Conservation (phyloP, 2,797 vertebrate species). For the Apogon hyalosoma region DNA sequence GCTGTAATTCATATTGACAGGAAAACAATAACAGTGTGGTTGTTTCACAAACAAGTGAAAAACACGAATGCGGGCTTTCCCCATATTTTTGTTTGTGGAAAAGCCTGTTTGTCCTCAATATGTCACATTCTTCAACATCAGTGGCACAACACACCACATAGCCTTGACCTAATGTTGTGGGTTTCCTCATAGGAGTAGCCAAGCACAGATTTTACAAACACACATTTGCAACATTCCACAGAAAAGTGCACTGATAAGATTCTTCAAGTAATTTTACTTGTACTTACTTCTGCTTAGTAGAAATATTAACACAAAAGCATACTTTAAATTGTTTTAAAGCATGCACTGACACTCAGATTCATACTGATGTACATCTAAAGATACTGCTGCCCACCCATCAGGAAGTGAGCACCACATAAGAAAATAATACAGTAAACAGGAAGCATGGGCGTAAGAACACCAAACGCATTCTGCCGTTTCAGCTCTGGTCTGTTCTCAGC, state of each 20-base stretch:
- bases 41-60: conserved; percentile 77
- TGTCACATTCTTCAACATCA: conserved; percentile 77
- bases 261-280: conserved; percentile 16
- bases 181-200: conserved; percentile 66
- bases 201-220: conserved; percentile 50
- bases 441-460: conserved; percentile 79
- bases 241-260: conserved; percentile 27
- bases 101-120: conserved; percentile 79
- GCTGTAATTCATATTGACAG: conserved; percentile 76
- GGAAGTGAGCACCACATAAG: conserved; percentile 66
- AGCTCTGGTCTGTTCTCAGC: conserved; percentile 69
- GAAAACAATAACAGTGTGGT: conserved; percentile 79
- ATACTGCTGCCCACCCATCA: conserved; percentile 51
- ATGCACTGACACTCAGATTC: background rate
- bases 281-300: background rate
- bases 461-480: conserved; percentile 76
- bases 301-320: no score
- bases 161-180: conserved; percentile 78
- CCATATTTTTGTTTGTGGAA: conserved; percentile 80
- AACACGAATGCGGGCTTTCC: conserved; percentile 75
- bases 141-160: conserved; percentile 73
- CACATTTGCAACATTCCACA: conserved; percentile 41
- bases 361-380: conserved; percentile 49
- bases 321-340: conserved; percentile 1
- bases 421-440: conserved; percentile 82